These are phyloP conservation scores for Stegodyphus dumicola DNA, from an alignment of 1,140 invertebrate genomes.

Conservation along the genomic window DNA sequence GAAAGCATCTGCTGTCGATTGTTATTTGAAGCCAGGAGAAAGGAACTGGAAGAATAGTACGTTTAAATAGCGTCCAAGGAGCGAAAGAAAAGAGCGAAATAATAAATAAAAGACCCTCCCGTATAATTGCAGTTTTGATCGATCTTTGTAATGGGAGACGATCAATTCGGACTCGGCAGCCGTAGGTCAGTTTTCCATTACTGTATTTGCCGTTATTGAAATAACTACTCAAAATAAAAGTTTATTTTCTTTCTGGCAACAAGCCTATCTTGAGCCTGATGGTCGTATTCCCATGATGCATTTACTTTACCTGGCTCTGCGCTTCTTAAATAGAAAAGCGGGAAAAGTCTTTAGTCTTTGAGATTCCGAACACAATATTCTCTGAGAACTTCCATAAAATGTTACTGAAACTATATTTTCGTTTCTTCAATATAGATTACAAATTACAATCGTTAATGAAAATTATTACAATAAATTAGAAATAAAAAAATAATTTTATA, in stretches of 20 bases:
- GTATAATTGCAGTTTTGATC: constrained; percentile 60
- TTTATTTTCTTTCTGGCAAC: not conserved
- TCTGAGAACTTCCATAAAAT: too few relatives aligned
- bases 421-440: too few relatives aligned
- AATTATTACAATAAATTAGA: too few relatives aligned
- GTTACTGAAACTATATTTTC: too few relatives aligned
- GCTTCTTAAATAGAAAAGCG: too few relatives aligned
- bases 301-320: not conserved
- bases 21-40: constrained; percentile 53
- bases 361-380: too few relatives aligned
- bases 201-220: constrained; percentile 13
- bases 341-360: too few relatives aligned
- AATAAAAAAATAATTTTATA: too few relatives aligned
- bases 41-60: constrained; percentile 19
- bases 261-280: not conserved
- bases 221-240: constrained; percentile 5
- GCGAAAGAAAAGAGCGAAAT: constrained; percentile 11
- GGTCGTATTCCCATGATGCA: not conserved
- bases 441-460: too few relatives aligned
- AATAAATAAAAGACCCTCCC: constrained; percentile 39
- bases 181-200: constrained; percentile 49
- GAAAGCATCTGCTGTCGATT: constrained; percentile 50
- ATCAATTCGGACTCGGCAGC: constrained; percentile 44
- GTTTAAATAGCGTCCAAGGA: constrained; percentile 37
- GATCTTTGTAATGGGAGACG: constrained; percentile 46